Percentiles rank a stretch among this genome's conserved stretches.
phyloP scores from a whole-genome alignment of 2,113 vertebrate species.

The Catagonus wagneri region DNA sequence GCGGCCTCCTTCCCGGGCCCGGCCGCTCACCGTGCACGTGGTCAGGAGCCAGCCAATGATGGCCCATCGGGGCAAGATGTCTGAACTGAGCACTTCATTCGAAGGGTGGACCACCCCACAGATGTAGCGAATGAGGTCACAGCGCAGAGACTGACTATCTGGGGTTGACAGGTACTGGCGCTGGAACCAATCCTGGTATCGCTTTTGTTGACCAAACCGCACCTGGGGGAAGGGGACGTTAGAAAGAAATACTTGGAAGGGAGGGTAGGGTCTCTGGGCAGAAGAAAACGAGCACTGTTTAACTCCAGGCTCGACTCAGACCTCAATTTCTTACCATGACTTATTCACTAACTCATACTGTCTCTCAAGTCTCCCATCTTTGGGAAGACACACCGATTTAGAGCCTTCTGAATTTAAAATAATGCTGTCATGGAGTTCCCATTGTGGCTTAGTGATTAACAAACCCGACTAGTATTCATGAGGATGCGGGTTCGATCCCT shows the following conservation, averaged over 20 bases:
- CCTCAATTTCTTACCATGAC: neutral
- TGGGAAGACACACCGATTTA: neutral
- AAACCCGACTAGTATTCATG: too few species aligned
- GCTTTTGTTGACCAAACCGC: slow-evolving; percentile 97
- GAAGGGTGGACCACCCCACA: slow-evolving; percentile 98
- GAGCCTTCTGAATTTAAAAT: neutral
- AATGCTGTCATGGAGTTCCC: too few species aligned
- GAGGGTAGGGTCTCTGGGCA: neutral
- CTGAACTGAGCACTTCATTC: slow-evolving; percentile 98
- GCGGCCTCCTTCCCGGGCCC: neutral
- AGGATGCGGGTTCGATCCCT: too few species aligned
- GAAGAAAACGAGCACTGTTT: neutral
- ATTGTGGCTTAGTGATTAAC: too few species aligned
- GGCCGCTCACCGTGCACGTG: slow-evolving; percentile 94
- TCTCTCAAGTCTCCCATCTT: neutral
- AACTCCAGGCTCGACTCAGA: neutral
- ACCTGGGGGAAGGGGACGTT: slow-evolving; percentile 86
- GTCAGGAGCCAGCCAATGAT: slow-evolving; percentile 99
- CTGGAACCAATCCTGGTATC: slow-evolving; percentile 99
- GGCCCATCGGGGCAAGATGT: slow-evolving; percentile 98
- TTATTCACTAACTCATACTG: neutral
- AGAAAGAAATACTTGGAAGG: neutral
- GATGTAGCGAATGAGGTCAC: slow-evolving; percentile 98
- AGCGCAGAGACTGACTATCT: slow-evolving; percentile 97
- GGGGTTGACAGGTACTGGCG: slow-evolving; percentile 96